Percentiles rank a stretch among this genome's conserved stretches.
Evolutionary conservation across 2,113 vertebrate species (phyloP).

Genomic region (Fregetta grallaria): DNA sequence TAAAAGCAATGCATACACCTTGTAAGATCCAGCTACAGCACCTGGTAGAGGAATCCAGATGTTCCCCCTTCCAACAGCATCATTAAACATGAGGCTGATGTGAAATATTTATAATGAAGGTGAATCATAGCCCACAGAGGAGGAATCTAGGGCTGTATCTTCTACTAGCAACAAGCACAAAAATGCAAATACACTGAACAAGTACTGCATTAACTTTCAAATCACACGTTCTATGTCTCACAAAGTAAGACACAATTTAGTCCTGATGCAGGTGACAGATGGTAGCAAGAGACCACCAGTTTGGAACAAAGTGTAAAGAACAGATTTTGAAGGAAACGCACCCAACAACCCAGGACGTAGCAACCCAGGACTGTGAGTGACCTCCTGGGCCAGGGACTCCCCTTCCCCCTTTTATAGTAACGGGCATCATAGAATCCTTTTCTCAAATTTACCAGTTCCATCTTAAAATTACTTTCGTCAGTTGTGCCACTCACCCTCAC

Average conservation of each 20-base stretch:
- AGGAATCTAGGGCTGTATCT: conserved; percentile 51
- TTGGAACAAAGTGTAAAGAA: background rate
- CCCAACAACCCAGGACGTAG: background rate
- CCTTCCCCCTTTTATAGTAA: background rate
- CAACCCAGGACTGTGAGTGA: background rate
- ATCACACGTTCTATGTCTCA: conserved; percentile 40
- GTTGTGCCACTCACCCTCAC: background rate
- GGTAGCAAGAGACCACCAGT: conserved; percentile 16
- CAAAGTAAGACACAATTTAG: conserved; percentile 11
- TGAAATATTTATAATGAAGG: conserved; percentile 69
- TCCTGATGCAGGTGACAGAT: conserved; percentile 36
- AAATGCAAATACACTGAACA: conserved; percentile 64
- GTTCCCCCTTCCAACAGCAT: conserved; percentile 41
- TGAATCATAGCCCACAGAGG: conserved; percentile 66
- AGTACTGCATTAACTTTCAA: conserved; percentile 62
- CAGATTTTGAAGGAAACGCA: background rate
- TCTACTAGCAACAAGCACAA: conserved; percentile 43
- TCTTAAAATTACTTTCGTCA: background rate
- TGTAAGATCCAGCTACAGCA: conserved; percentile 44
- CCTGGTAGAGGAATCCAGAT: conserved; percentile 63
- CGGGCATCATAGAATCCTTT: background rate
- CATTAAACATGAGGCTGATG: conserved; percentile 60
- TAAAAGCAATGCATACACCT: conserved; percentile 49
- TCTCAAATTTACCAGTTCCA: background rate
- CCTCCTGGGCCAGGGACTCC: background rate